Percentiles rank a stretch among this genome's conserved stretches.
Conservation (phyloP, 2,113 vertebrate species). For the Callorhinus ursinus region DNA sequence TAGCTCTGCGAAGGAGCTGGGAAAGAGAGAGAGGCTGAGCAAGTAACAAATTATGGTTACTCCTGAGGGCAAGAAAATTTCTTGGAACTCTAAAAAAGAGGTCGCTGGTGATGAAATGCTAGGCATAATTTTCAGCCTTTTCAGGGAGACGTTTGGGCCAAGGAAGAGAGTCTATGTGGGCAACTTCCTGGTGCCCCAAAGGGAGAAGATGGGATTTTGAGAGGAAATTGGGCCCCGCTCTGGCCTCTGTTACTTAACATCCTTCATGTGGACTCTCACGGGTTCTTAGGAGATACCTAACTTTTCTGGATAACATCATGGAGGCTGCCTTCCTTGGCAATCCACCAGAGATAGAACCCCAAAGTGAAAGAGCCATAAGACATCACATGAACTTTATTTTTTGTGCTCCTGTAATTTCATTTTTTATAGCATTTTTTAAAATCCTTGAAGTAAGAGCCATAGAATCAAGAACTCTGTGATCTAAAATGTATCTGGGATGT, state of each 20-base stretch:
- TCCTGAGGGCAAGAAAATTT: background rate
- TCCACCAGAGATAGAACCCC: slow-evolving; percentile 13
- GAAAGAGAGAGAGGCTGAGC: background rate
- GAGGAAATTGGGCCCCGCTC: background rate
- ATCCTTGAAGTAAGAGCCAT: slow-evolving; percentile 43
- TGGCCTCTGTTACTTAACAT: slow-evolving; percentile 2
- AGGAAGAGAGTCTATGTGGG: background rate
- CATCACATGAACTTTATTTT: slow-evolving; percentile 40
- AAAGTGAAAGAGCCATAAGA: slow-evolving; percentile 54
- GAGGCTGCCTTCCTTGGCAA: slow-evolving; percentile 30
- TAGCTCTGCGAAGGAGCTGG: background rate
- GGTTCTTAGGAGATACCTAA: background rate
- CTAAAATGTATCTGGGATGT: background rate
- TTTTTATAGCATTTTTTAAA: slow-evolving; percentile 51
- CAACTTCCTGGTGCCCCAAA: background rate
- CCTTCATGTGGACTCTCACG: background rate
- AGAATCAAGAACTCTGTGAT: background rate
- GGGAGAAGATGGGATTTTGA: background rate
- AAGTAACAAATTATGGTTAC: background rate
- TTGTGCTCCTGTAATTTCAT: slow-evolving; percentile 22
- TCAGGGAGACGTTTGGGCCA: background rate
- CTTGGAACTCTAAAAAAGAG: background rate
- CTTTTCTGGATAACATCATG: slow-evolving; percentile 31
- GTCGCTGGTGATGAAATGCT: background rate
- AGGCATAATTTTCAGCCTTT: background rate